Conservation (phyloP, 2,888 invertebrate genomes). For the Allophyes oxyacanthae region DNA sequence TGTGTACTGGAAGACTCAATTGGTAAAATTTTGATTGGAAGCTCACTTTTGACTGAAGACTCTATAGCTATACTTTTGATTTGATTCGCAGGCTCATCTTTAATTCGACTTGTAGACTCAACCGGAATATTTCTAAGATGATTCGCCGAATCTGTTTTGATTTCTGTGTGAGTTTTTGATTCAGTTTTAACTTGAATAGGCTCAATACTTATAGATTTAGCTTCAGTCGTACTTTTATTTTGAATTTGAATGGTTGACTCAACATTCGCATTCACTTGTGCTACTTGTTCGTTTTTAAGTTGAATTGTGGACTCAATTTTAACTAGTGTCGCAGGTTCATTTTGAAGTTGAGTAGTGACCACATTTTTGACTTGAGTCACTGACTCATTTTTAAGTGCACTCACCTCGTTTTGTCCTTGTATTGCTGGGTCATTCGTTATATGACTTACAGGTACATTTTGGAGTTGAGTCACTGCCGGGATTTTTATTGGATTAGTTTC, state of each 20-base stretch:
- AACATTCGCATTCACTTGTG: too few species aligned
- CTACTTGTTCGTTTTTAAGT: not conserved
- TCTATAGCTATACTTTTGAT: constrained; percentile 21
- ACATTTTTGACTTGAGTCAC: constrained; percentile 11
- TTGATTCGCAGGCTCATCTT: constrained; percentile 25
- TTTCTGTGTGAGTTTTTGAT: too few species aligned
- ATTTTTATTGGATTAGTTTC: constrained; percentile 14
- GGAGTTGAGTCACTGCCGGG: constrained; percentile 20
- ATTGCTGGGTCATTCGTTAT: not conserved
- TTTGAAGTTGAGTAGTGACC: constrained; percentile 3
- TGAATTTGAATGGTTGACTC: too few species aligned
- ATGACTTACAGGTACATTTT: constrained; percentile 16
- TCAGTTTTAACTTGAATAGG: too few species aligned
- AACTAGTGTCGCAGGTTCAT: not conserved
- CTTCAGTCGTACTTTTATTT: too few species aligned
- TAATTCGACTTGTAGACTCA: constrained; percentile 3
- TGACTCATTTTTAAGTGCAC: not conserved
- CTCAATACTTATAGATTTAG: too few species aligned
- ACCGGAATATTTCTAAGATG: not conserved
- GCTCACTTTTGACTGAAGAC: constrained; percentile 19
- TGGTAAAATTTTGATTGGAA: constrained; percentile 16
- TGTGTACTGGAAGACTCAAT: constrained; percentile 30
- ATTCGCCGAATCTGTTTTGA: too few species aligned
- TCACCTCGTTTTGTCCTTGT: not conserved
- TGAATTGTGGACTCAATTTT: constrained; percentile 3